A percentile compares a stretch with the other conserved stretches of the same genome.
These are phyloP conservation scores for Mythimna albipuncta DNA, from an alignment of 2,888 invertebrate species.

Conservation along the genomic window DNA sequence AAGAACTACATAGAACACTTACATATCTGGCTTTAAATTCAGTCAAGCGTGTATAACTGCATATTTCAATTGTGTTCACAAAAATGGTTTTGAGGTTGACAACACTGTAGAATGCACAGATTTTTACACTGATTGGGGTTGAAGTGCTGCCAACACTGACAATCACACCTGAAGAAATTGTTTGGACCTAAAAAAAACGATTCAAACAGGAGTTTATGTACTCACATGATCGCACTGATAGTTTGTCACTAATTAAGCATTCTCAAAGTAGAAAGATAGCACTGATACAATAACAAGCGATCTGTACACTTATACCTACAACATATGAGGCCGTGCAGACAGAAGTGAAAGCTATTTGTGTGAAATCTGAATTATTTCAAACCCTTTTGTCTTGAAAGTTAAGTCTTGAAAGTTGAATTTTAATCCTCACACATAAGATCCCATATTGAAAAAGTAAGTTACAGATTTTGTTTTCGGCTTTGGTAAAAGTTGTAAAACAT, in stretches of 20 bases:
- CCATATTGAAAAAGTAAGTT: neutral
- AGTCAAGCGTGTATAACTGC: neutral
- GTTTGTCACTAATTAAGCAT: constrained; percentile 35
- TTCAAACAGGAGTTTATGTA: neutral
- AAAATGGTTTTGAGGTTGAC: constrained; percentile 2
- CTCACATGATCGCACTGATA: constrained; percentile 31
- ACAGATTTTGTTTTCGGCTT: neutral
- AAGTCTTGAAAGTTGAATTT: too few species aligned
- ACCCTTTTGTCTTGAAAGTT: neutral
- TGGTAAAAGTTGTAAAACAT: neutral
- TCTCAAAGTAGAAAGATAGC: constrained; percentile 32
- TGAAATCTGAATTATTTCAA: neutral
- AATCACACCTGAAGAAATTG: neutral
- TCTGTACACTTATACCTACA: constrained; percentile 25
- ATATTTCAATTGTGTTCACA: neutral
- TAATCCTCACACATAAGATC: too few species aligned
- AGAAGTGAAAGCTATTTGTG: neutral
- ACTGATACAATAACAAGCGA: constrained; percentile 24
- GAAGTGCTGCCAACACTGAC: constrained; percentile 3
- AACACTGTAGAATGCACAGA: constrained; percentile 44
- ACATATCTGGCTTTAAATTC: neutral
- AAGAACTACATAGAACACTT: neutral
- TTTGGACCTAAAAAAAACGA: neutral
- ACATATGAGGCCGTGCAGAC: constrained; percentile 8
- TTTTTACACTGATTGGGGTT: constrained; percentile 5